phyloP scores from a whole-genome alignment of 53 echinoderm and acorn worm species.

The Hippasteria phrygiana region DNA sequence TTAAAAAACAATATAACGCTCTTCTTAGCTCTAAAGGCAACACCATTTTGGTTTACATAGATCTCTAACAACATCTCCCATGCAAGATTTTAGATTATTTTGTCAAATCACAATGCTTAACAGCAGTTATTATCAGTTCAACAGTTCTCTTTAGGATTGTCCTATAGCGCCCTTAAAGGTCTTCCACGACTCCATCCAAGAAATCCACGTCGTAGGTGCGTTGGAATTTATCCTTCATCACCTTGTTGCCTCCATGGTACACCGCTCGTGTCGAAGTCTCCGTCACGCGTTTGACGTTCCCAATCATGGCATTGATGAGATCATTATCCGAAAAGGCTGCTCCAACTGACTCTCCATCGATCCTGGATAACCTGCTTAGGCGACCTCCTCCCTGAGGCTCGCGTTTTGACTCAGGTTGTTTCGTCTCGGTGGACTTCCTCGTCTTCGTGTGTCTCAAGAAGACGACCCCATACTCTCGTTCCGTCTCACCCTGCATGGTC shows the following conservation, averaged over 20 bases:
- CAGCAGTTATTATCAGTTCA: not conserved
- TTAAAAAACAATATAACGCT: not conserved
- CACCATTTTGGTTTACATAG: too few relatives aligned
- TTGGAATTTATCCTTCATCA: not conserved
- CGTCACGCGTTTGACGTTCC: slow-evolving; percentile 14
- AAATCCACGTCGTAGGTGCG: slow-evolving; percentile 22
- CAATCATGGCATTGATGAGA: slow-evolving; percentile 15
- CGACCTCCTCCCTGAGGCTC: not conserved
- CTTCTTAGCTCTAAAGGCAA: not conserved
- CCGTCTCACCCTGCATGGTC: slow-evolving; percentile 1
- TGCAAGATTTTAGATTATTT: too few relatives aligned
- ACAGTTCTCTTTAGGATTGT: not conserved
- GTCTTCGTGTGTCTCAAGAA: slow-evolving; percentile 6
- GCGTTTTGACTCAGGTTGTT: not conserved
- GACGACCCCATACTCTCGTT: not conserved
- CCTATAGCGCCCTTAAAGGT: not conserved
- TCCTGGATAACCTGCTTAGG: not conserved
- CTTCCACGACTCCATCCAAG: not conserved
- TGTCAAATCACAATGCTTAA: too few relatives aligned
- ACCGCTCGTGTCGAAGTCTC: slow-evolving; percentile 2
- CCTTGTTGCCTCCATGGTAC: slow-evolving; percentile 19
- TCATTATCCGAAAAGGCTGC: not conserved
- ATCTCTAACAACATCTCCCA: not conserved
- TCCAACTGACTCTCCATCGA: not conserved
- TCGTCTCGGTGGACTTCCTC: not conserved